phyloP scores from a whole-genome alignment of 2,797 vertebrate genomes.

The Yasuhikotakia modesta region DNA sequence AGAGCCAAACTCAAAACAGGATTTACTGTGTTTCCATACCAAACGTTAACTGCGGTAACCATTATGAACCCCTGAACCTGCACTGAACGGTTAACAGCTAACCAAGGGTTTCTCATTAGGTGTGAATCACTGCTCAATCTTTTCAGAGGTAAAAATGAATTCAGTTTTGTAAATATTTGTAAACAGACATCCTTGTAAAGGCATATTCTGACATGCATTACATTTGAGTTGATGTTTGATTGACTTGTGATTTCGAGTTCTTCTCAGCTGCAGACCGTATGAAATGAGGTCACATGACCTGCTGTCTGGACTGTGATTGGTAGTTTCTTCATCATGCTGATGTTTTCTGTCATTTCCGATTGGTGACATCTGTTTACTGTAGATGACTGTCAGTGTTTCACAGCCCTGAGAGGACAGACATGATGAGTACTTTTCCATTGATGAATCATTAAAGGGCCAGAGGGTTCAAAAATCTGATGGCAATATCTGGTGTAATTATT shows the following conservation, averaged over 20 bases:
- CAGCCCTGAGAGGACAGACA: background rate
- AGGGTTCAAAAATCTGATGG: slow-evolving; percentile 31
- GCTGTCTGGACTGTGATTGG: background rate
- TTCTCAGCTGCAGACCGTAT: too few species aligned
- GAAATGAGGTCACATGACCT: too few species aligned
- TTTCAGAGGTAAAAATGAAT: too few species aligned
- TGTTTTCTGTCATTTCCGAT: background rate
- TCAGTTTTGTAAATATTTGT: too few species aligned
- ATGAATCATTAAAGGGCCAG: slow-evolving; percentile 50
- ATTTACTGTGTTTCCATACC: background rate
- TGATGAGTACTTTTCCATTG: background rate
- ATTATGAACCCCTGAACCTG: background rate
- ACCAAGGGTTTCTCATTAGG: background rate
- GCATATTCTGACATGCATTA: too few species aligned
- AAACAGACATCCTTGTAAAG: too few species aligned
- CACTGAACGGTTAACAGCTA: background rate
- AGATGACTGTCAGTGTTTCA: background rate
- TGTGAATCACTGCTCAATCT: too few species aligned
- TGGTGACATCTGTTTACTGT: background rate
- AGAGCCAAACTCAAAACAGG: background rate
- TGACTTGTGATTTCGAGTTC: too few species aligned
- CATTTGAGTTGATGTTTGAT: too few species aligned
- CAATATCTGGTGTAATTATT: too few species aligned
- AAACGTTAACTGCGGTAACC: background rate
- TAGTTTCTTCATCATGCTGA: background rate